A percentile compares a stretch with the other conserved stretches of the same genome.
These are phyloP conservation scores for Notiomystis cincta DNA, from an alignment of 2,113 vertebrate genomes.

Conservation along the genomic window DNA sequence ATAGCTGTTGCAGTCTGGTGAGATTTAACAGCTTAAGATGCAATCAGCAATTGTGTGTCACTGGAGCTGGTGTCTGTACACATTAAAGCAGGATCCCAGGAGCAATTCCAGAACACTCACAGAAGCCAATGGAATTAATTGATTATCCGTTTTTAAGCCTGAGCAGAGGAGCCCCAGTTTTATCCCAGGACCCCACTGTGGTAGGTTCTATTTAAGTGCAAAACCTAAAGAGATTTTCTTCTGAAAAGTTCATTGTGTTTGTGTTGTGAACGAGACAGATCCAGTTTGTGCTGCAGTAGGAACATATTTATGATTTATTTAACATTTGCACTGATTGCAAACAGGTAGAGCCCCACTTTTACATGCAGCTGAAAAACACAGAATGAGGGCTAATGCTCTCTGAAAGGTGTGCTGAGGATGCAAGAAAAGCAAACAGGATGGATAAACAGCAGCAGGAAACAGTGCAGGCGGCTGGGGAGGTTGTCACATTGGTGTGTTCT, in stretches of 20 bases:
- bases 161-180: neutral
- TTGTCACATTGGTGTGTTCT: neutral
- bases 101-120: neutral
- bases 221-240: neutral
- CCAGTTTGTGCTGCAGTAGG: neutral
- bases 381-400: neutral
- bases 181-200: rapidly evolving
- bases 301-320: neutral
- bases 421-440: neutral
- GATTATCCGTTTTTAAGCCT: neutral
- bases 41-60: neutral
- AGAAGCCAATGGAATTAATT: neutral
- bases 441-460: neutral
- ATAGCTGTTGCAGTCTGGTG: neutral
- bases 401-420: neutral
- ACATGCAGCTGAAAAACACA: neutral
- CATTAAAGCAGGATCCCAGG: neutral
- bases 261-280: neutral
- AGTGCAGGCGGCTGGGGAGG: neutral
- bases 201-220: neutral
- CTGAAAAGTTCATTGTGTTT: neutral
- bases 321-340: neutral
- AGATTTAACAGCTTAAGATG: neutral
- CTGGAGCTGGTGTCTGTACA: neutral
- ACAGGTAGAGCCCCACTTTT: neutral